These are phyloP conservation scores for Drosophila acutilabella DNA, from an alignment of 2,888 invertebrate genomes.

Conservation along the genomic window DNA sequence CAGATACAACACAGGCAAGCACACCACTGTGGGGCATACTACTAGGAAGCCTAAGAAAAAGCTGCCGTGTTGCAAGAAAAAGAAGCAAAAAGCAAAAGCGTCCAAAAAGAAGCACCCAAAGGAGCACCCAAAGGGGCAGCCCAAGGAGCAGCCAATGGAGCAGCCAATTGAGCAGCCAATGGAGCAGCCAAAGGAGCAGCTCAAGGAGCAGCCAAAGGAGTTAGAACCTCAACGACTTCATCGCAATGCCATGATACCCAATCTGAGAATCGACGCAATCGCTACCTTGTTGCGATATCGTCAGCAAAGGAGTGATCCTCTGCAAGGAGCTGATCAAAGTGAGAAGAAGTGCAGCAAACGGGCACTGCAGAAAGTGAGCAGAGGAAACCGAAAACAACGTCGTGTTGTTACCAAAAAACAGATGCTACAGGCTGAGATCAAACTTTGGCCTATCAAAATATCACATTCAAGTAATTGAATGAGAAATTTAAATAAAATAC, in stretches of 20 bases:
- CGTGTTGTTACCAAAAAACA: slow-evolving; percentile 16
- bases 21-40: neutral
- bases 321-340: no score
- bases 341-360: slow-evolving; percentile 1
- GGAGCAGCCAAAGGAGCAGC: neutral
- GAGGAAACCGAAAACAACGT: neutral
- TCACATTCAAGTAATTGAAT: neutral
- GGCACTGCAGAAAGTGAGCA: neutral
- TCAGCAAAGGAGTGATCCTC: neutral
- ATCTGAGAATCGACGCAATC: slow-evolving; percentile 47
- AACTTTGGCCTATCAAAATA: slow-evolving; percentile 43
- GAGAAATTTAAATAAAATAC: neutral
- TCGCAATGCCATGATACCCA: slow-evolving; percentile 10
- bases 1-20: neutral
- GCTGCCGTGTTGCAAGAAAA: slow-evolving; percentile 43
- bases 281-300: slow-evolving; percentile 44
- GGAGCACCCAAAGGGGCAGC: neutral
- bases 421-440: slow-evolving; percentile 46
- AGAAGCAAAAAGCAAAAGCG: slow-evolving; percentile 5
- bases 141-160: neutral
- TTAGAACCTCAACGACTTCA: neutral
- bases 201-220: no score
- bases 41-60: slow-evolving; percentile 20
- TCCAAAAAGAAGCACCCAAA: neutral
- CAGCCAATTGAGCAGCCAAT: no score